These are phyloP conservation scores for Drosophila meridiana DNA, from an alignment of 2,888 invertebrate species.

Conservation along the genomic window DNA sequence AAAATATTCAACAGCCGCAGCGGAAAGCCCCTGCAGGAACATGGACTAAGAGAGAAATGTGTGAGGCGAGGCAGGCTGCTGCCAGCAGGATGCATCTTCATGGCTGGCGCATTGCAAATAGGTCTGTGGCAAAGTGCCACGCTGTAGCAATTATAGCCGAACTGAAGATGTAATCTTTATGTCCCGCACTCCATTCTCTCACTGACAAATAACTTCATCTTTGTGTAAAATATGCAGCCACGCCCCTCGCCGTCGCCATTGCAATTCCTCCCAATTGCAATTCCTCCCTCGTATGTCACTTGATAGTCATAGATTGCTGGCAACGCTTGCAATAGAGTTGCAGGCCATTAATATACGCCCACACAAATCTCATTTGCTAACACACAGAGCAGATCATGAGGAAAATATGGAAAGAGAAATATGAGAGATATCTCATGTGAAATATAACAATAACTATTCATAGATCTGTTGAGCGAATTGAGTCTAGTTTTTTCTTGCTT, in stretches of 20 bases:
- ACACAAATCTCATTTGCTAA: not conserved
- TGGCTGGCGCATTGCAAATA: conserved; percentile 53
- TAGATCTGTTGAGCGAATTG: not conserved
- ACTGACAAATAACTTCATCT: conserved; percentile 67
- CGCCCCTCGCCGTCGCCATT: no score
- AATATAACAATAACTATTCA: not conserved
- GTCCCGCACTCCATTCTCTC: conserved; percentile 31
- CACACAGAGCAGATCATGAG: not conserved
- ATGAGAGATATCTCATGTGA: not conserved
- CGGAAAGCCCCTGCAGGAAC: conserved; percentile 62
- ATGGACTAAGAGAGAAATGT: conserved; percentile 23
- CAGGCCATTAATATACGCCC: not conserved
- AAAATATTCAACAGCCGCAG: conserved; percentile 63
- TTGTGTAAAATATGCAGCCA: conserved; percentile 24
- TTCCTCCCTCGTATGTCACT: not conserved
- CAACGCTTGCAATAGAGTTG: not conserved
- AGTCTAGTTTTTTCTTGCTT: no score
- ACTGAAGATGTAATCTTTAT: conserved; percentile 72
- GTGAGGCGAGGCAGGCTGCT: no score
- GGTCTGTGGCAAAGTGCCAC: conserved; percentile 60
- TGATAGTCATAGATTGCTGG: conserved; percentile 17
- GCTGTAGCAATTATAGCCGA: conserved; percentile 70
- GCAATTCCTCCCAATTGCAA: not conserved
- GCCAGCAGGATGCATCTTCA: conserved; percentile 16
- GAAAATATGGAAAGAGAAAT: not conserved